A percentile compares a stretch with the other conserved stretches of the same genome.
Conservation (phyloP, 37 sponge, comb jelly and placozoan genomes). For the Bolinopsis microptera region DNA sequence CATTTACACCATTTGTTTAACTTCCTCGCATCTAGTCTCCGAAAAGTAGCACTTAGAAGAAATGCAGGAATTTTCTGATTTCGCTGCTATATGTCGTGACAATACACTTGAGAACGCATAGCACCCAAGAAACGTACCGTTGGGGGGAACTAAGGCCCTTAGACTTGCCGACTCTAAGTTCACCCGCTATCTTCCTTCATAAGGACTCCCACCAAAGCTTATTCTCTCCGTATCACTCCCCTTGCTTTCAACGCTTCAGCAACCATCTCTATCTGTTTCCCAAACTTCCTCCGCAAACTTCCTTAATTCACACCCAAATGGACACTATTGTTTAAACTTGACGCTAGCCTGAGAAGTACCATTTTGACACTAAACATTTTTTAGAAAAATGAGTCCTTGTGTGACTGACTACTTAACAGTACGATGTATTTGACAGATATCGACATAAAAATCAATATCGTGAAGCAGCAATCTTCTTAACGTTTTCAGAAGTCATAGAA, state of each 20-base stretch:
- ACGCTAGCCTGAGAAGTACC: too few relatives aligned
- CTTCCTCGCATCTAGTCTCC: not conserved
- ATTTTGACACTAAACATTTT: too few relatives aligned
- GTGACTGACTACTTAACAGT: too few relatives aligned
- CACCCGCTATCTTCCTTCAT: not conserved
- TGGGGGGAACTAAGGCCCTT: not conserved
- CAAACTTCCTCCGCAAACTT: not conserved
- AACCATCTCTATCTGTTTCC: not conserved
- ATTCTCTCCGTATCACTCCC: too few relatives aligned
- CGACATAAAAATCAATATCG: too few relatives aligned
- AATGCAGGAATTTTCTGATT: not conserved
- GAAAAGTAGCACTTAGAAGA: not conserved
- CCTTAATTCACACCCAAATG: not conserved
- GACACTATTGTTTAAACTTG: too few relatives aligned
- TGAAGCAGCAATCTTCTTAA: too few relatives aligned
- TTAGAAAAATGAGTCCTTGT: too few relatives aligned
- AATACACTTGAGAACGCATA: not conserved
- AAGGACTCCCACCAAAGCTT: not conserved
- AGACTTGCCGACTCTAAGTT: not conserved
- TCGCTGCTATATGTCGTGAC: not conserved
- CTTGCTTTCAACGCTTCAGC: not conserved
- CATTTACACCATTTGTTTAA: not conserved
- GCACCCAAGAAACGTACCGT: not conserved
- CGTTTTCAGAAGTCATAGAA: too few relatives aligned
- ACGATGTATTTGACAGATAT: too few relatives aligned